Evolutionary conservation across 2,113 vertebrate species (phyloP), one percentile per base, ranked within the genome.

Genomic region (Machaerirhynchus nigripectus): DNA sequence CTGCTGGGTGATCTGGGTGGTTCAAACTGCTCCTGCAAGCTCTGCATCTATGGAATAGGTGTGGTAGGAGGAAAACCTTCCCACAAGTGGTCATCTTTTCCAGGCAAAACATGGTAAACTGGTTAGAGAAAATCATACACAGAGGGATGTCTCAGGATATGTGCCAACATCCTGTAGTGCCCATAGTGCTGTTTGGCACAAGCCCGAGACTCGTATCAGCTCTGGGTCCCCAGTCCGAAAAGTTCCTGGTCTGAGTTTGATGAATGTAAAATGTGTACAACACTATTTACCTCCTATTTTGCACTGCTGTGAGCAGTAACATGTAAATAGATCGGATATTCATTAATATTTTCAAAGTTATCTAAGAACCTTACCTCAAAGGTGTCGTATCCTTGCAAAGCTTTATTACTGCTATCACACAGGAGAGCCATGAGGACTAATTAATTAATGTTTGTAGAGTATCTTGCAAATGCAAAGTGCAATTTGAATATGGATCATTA

Each of bases 371-470:
- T 78, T 81, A 93, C 73, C 95, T 93, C 90, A 88, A 84, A 95
- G 63, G 63, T 93, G 68, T 24, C 73, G 26, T 95, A 90, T 90
- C 39, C 35, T 57, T 70, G 63, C 59, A 84, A 81, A 77, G 67
- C 86, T 95, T 96, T 96, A 85, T 95, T 90, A 55, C 63, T 70
- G 40, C 75, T 95, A 89, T 92, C 67, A 84, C 90, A 92, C 71
- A 92, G 39, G 68, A 93, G 86, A 95, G 42, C 55, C 64, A 90
- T 74, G 76, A 95, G 55, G 60, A 92, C 56, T 89, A 95, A 96
- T 95, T 95, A 97, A 95, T 95, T 95, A 95, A 89, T 92, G 40
- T 97, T 94, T 92, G 88, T 57, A 77, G 67, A 97, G 61, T 65
- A 73, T 88, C 75, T 93, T 73, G 59, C 55, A 93, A 91, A 95